These are phyloP conservation scores for Leptopilina clavipes DNA, from an alignment of 1,140 invertebrate genomes.

Conservation along the genomic window DNA sequence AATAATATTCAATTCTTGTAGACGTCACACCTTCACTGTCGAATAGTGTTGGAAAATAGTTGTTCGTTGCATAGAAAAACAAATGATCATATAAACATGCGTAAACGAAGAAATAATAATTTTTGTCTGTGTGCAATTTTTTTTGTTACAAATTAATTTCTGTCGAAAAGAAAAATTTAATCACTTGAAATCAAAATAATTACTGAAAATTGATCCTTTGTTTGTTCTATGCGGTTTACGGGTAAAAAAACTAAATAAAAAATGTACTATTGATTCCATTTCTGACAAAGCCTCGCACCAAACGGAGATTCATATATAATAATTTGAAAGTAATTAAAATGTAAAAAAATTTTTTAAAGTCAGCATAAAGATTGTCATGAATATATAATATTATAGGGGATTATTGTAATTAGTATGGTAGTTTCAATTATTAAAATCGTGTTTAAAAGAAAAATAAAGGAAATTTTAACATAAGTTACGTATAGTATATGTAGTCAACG, in stretches of 20 bases:
- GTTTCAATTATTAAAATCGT: neutral
- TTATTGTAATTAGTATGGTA: conserved; percentile 17
- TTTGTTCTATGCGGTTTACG: neutral
- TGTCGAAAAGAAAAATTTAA: neutral
- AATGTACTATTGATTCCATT: conserved; percentile 16
- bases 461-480: neutral
- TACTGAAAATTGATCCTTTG: neutral
- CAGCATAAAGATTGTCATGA: neutral
- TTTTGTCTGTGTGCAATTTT: neutral
- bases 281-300: conserved; percentile 14
- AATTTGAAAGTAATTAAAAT: conserved; percentile 21
- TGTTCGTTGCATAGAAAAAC: neutral
- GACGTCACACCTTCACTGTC: neutral
- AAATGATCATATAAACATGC: neutral
- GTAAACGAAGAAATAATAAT: neutral
- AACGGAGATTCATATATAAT: neutral
- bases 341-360: neutral
- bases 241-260: neutral
- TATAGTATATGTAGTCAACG: neutral
- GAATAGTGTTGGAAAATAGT: neutral
- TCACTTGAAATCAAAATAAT: conserved; percentile 15
- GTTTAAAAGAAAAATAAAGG: neutral
- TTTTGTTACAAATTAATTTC: neutral
- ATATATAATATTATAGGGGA: neutral
- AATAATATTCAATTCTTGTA: conserved; percentile 21